Conservation (phyloP, 2,888 invertebrate genomes). For the Entomobrya proxima region DNA sequence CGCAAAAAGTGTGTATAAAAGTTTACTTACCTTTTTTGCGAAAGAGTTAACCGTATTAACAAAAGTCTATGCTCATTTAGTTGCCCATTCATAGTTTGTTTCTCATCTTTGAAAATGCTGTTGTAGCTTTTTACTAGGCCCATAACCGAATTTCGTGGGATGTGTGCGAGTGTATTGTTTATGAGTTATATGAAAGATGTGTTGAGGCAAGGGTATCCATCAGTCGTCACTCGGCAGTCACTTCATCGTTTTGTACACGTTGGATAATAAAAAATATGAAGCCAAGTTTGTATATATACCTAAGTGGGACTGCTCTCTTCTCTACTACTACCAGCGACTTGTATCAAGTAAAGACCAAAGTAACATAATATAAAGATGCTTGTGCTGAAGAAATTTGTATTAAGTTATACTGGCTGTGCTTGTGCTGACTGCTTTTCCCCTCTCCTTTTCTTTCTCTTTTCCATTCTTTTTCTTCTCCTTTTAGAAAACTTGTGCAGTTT, state of each 20-base stretch:
- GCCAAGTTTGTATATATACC: not conserved
- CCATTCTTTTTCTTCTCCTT: not conserved
- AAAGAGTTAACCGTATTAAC: slow-evolving; percentile 23
- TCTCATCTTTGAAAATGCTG: slow-evolving; percentile 11
- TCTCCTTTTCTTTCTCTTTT: not conserved
- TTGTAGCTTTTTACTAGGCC: not conserved
- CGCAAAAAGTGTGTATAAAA: not conserved
- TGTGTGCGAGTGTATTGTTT: not conserved
- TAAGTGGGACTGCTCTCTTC: too few relatives aligned
- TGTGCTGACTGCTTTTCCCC: not conserved
- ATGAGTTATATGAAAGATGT: not conserved
- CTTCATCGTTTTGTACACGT: not conserved
- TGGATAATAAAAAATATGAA: not conserved
- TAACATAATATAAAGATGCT: too few relatives aligned
- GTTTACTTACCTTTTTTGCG: not conserved
- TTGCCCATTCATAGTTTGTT: slow-evolving; percentile 41
- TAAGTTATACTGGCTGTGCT: not conserved
- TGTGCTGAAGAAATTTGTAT: not conserved
- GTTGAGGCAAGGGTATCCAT: not conserved
- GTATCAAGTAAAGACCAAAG: too few relatives aligned
- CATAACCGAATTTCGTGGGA: not conserved
- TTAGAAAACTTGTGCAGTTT: not conserved
- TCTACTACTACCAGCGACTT: not conserved
- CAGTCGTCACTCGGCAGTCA: slow-evolving; percentile 11
- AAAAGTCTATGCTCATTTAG: slow-evolving; percentile 25